Base-by-base conservation (phyloP, 2,113 vertebrate genomes). In the Syrmaticus mikado region DNA sequence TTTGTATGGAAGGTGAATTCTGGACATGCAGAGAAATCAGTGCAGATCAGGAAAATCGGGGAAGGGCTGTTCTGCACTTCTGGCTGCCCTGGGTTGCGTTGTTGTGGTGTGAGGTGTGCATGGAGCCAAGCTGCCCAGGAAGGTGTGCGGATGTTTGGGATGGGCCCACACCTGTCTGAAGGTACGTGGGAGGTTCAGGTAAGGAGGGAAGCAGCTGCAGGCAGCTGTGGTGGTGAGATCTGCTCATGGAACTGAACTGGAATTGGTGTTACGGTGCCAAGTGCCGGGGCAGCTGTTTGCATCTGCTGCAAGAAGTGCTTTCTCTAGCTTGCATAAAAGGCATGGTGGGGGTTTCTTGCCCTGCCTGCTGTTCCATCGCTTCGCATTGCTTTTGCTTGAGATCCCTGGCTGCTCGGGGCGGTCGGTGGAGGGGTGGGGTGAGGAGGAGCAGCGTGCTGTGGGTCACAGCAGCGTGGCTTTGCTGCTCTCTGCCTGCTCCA, bases 191-290 rank as follows among this genome's bases (percentile, higher is more conserved):
- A 43, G 68, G 38, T 12, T 46, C 52, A 7, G 87, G 41, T 40
- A n/a, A 62, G 3, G 25, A 71, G 64, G 70, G 60, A n/a, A 57
- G 30, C 0, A 3, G 71, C 76, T 87, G 28, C 61, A 28, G 9
- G 4, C 27, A 36, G 64, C 62, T 2, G 4, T 0, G 1, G 32
- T 1, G 0, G 14, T n/a, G 57, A 73, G 71, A 67, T 92, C 32
- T 27, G 64, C 28, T 32, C 13, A 40, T 66, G 92, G 43, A 34
- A 27, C 48, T 5, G 75, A 75, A 8, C 5, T 36, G 55, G 62
- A 58, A 6, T 25, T 8, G n/a, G 7, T 41, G 45, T n/a, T 2
- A 7, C 1, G 1, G 25, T 62, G 77, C 70, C 32, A 7, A 22
- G 38, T 2, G 76, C 73, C 1, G 12, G 71, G 65, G 48, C 74